Conservation (phyloP, 2,113 vertebrate species). For the Lucifuga dentata region DNA sequence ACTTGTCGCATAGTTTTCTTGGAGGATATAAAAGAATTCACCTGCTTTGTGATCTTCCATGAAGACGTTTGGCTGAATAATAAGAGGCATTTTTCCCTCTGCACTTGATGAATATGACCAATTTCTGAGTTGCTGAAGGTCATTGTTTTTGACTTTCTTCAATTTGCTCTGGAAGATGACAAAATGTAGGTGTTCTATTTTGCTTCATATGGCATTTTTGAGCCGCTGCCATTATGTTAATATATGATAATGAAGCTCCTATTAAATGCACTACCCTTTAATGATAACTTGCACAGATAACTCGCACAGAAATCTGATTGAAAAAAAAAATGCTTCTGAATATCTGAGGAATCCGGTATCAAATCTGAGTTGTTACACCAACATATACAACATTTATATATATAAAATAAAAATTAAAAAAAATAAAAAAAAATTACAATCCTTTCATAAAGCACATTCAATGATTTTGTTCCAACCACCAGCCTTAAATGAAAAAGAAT, state of each 20-base stretch:
- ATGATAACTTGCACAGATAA: too few species aligned
- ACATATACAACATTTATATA: too few species aligned
- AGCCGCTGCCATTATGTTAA: neutral
- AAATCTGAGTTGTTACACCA: too few species aligned
- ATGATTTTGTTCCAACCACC: too few species aligned
- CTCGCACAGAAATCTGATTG: too few species aligned
- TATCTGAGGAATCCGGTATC: too few species aligned
- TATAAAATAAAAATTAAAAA: too few species aligned
- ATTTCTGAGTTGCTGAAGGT: neutral
- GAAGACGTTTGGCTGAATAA: too few species aligned
- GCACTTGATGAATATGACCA: conserved; percentile 10
- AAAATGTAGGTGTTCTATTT: neutral
- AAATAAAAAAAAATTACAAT: too few species aligned
- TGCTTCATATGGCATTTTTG: neutral
- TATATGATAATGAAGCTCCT: neutral
- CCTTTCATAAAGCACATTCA: too few species aligned
- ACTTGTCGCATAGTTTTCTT: conserved; percentile 30
- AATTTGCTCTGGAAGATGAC: neutral
- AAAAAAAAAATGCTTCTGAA: too few species aligned
- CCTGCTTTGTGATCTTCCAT: conserved; percentile 28
- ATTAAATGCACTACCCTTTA: neutral
- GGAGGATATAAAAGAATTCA: conserved; percentile 20
- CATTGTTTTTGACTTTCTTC: neutral
- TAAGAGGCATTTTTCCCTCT: conserved; percentile 1
- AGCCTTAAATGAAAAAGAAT: too few species aligned